Percentiles rank a stretch among this genome's conserved stretches.
Evolutionary conservation across 1,140 invertebrate species (phyloP).

Genomic region (Amyelois transitella): DNA sequence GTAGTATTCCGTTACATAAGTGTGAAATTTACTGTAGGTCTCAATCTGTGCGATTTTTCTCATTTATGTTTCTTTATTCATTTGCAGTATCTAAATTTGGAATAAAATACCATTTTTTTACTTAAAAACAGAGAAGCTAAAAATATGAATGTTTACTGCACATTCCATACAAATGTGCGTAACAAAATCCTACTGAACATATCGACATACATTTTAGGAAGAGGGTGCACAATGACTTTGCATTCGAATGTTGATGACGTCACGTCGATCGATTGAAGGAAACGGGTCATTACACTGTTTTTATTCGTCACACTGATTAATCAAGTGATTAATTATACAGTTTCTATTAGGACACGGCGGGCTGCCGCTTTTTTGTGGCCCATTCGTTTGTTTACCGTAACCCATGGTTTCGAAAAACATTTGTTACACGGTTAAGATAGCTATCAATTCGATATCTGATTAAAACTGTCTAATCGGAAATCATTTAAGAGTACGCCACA

Average conservation of each 20-base stretch:
- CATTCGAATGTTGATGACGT: slow-evolving; percentile 64
- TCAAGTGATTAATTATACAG: slow-evolving; percentile 70
- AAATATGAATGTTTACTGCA: too few relatives aligned
- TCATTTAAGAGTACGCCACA: neutral
- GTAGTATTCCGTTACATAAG: too few relatives aligned
- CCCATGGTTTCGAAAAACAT: neutral
- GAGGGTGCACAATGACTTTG: slow-evolving; percentile 44
- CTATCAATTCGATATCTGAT: neutral
- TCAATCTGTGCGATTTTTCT: too few relatives aligned
- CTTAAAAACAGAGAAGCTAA: too few relatives aligned
- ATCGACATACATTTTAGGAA: neutral
- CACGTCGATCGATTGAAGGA: slow-evolving; percentile 64
- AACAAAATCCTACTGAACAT: neutral
- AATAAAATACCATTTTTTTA: too few relatives aligned
- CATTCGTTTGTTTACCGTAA: neutral
- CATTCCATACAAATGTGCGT: too few relatives aligned
- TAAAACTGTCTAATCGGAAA: neutral
- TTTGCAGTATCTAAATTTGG: too few relatives aligned
- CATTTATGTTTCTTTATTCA: too few relatives aligned
- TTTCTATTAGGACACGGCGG: slow-evolving; percentile 52
- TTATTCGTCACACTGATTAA: slow-evolving; percentile 73
- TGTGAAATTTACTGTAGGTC: too few relatives aligned
- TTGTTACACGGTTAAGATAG: neutral
- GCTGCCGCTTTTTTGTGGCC: slow-evolving; percentile 33
- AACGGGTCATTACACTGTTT: slow-evolving; percentile 71